Evolutionary conservation across 1,140 invertebrate species (phyloP).

Genomic region (Drosophila albomicans): DNA sequence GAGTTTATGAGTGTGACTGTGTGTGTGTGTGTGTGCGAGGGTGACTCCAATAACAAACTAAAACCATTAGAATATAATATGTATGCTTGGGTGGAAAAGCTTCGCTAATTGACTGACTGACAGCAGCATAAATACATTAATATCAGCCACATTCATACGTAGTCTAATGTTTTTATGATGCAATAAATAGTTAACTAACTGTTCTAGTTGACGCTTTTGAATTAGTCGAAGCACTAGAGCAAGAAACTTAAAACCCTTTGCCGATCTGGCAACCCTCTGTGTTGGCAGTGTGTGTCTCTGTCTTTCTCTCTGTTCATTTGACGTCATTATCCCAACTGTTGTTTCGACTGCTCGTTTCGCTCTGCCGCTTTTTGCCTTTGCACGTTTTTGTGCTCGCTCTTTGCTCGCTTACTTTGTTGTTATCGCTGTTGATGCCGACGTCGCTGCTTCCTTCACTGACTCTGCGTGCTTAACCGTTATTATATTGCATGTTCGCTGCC

Average conservation of each 20-base stretch:
- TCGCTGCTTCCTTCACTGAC: slow-evolving; percentile 7
- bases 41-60: slow-evolving; percentile 48
- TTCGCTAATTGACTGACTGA: slow-evolving; percentile 39
- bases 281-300: neutral
- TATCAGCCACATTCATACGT: slow-evolving; percentile 4
- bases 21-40: slow-evolving; percentile 36
- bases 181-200: slow-evolving; percentile 32
- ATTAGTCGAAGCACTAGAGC: too few relatives aligned
- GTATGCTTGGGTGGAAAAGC: neutral
- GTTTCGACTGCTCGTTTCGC: slow-evolving; percentile 27
- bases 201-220: slow-evolving; percentile 12
- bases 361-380: neutral
- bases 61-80: slow-evolving; percentile 32
- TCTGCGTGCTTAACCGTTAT: slow-evolving; percentile 51
- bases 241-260: slow-evolving; percentile 12
- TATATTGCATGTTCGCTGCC: slow-evolving; percentile 39
- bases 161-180: neutral
- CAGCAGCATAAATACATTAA: slow-evolving; percentile 14
- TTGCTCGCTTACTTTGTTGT: slow-evolving; percentile 23
- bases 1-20: too few relatives aligned
- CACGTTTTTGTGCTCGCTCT: slow-evolving; percentile 5
- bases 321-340: slow-evolving; percentile 56
- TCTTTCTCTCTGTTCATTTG: slow-evolving; percentile 40
- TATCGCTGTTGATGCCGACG: neutral
- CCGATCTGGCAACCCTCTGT: slow-evolving; percentile 46